Evolutionary conservation across 2,113 vertebrate genomes (phyloP), one percentile per base, ranked within the genome.

Genomic region (Falco punctatus): DNA sequence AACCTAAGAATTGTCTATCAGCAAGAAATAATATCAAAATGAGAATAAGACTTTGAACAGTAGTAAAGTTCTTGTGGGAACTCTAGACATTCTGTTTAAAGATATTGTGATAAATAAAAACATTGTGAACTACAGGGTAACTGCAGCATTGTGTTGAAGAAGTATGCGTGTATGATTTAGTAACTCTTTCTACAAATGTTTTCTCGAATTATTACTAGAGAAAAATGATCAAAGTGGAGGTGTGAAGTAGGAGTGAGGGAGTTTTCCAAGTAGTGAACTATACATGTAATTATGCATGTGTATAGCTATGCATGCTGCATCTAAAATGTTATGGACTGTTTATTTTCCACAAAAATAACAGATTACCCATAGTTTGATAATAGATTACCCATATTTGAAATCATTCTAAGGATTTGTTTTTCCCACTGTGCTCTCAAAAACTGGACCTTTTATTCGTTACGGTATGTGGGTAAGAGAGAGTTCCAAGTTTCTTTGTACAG

Each of bases 91-190:
- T 92, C 78, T 92, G 42, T 96, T 96, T 94, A 92, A 91, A 91
- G 85, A 96, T 38, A 38, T 38, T 38, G 38, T 38, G 38, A 38
- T 38, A 38, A 38, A 38, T 38, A 38, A 38, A 38, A 38, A 87
- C 91, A 69, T 91, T 96, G 95, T 49, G 55, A 97, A 59, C 38
- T 74, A 30, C 20, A 52, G 35, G 64, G 23, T 10, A 74, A 32
- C 21, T 61, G 30, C 20, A 58, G 38, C 30, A 15, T 7, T 58
- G 14, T 5, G 2, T 27, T 70, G 64, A 92, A 96, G 23, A 91
- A 91, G 92, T 97, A 88, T 78, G 91, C 97, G 95, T 92, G 82
- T 66, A 88, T 96, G 64, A 91, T 96, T 96, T 96, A 91, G 81
- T 88, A 91, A 73, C 69, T 94, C 85, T 87, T 96, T 90, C 94